Conservation (phyloP, 2,113 vertebrate species). For the Hydropotes inermis region DNA sequence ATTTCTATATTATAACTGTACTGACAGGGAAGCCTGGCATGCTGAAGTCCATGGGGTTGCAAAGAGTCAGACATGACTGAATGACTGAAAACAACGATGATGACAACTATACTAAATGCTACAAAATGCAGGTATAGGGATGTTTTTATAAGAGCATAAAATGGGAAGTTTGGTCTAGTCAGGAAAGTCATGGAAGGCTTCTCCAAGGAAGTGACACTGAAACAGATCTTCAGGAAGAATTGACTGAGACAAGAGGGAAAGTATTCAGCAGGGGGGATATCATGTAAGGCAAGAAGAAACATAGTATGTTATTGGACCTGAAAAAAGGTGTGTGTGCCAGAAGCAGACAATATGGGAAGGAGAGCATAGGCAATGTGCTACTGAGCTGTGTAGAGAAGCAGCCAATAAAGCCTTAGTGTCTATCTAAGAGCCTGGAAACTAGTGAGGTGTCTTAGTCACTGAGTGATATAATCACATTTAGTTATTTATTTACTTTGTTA, state of each 20-base stretch:
- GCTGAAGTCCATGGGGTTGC: not conserved
- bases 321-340: not conserved
- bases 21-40: not conserved
- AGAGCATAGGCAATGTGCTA: no score
- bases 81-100: accelerated
- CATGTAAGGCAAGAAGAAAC: not conserved
- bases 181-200: not conserved
- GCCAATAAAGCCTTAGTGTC: not conserved
- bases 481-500: not conserved
- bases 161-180: not conserved
- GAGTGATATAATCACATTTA: not conserved
- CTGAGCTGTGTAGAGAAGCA: not conserved
- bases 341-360: not conserved
- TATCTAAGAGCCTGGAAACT: not conserved
- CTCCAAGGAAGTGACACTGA: not conserved
- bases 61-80: not conserved
- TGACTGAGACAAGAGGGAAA: not conserved
- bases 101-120: not conserved
- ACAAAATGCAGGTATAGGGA: not conserved
- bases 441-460: not conserved
- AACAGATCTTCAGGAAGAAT: not conserved
- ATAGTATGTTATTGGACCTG: not conserved
- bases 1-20: not conserved
- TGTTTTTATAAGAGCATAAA: not conserved
- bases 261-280: not conserved